Evolutionary conservation across 1,140 invertebrate species (phyloP).

Genomic region (Battus philenor): DNA sequence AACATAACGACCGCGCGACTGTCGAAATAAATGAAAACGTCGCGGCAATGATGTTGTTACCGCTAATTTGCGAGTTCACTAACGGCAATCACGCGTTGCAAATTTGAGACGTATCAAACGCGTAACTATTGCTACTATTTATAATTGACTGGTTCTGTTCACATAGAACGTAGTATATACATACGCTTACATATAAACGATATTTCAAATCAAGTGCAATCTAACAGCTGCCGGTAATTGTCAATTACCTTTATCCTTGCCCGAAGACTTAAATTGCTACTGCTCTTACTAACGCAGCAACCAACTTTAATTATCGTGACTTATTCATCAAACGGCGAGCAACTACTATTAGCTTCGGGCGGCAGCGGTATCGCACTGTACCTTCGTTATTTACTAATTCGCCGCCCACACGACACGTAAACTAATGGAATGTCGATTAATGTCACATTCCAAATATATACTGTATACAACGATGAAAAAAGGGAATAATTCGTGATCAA

Average conservation of each 20-base stretch:
- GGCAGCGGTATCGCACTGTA: conserved; percentile 38
- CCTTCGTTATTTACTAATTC: conserved; percentile 55
- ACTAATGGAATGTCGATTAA: conserved; percentile 62
- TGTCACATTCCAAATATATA: conserved; percentile 68
- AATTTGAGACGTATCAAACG: not conserved
- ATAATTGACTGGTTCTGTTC: no score
- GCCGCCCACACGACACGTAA: conserved; percentile 46
- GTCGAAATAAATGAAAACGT: conserved; percentile 23
- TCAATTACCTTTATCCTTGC: conserved; percentile 17
- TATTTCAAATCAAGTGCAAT: conserved; percentile 1
- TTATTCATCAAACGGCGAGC: conserved; percentile 9
- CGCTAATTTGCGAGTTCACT: not conserved
- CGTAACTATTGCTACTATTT: no score
- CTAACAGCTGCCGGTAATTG: conserved; percentile 16
- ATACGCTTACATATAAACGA: no score
- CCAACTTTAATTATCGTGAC: conserved; percentile 9
- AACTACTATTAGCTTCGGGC: conserved; percentile 31
- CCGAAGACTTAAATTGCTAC: conserved; percentile 13
- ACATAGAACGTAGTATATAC: no score
- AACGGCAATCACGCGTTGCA: not conserved
- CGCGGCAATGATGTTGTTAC: conserved; percentile 2
- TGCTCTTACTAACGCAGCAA: not conserved
- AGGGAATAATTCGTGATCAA: not conserved
- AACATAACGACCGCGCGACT: conserved; percentile 36
- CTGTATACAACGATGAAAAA: conserved; percentile 28